Conservation (phyloP, 2,888 invertebrate genomes). For the Taphrorychus bicolor region DNA sequence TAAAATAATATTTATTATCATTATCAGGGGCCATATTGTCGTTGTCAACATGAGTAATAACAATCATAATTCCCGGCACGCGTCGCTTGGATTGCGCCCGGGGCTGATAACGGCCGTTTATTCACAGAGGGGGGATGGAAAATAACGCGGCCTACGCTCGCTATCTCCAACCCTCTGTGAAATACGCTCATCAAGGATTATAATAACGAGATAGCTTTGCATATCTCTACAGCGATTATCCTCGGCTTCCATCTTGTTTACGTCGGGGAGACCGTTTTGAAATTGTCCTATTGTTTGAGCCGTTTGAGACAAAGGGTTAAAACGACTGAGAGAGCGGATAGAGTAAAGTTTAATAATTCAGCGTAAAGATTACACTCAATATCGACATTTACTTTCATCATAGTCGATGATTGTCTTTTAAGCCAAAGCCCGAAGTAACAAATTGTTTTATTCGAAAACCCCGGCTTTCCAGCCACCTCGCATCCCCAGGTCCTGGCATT, state of each 20-base stretch:
- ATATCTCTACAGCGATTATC: slow-evolving; percentile 59
- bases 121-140: slow-evolving; percentile 32
- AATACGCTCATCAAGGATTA: slow-evolving; percentile 60
- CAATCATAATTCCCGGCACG: slow-evolving; percentile 56
- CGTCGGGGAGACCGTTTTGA: slow-evolving; percentile 42
- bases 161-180: slow-evolving; percentile 48
- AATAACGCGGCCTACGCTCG: slow-evolving; percentile 28
- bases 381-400: neutral
- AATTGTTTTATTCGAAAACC: slow-evolving; percentile 37
- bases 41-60: slow-evolving; percentile 53
- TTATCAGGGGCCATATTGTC: slow-evolving; percentile 50
- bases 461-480: slow-evolving; percentile 28
- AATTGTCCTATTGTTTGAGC: neutral
- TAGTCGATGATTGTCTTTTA: neutral
- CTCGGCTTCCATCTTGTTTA: slow-evolving; percentile 57
- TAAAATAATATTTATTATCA: slow-evolving; percentile 51
- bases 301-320: neutral
- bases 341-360: neutral
- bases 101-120: slow-evolving; percentile 46
- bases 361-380: neutral
- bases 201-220: slow-evolving; percentile 60
- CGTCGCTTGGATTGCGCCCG: slow-evolving; percentile 47
- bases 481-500: slow-evolving; percentile 26
- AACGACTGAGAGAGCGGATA: too few relatives aligned
- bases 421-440: slow-evolving; percentile 9